Evolutionary conservation across 2,113 vertebrate genomes (phyloP).

Genomic region (Dasyornis broadbenti): DNA sequence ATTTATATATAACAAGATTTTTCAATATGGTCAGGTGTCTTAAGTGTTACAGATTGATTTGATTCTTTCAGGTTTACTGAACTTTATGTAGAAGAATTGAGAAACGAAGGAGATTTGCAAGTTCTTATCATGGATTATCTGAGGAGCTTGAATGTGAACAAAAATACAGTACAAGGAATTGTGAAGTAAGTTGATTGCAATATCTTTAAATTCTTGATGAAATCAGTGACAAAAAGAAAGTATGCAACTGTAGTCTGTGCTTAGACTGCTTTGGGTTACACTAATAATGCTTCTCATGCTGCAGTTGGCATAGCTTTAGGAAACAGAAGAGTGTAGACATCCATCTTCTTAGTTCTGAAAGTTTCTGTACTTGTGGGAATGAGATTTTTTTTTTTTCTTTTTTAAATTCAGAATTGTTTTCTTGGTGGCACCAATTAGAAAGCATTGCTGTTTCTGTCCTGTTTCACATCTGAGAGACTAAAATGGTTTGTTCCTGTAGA

Average conservation of each 20-base stretch:
- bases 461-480: not conserved
- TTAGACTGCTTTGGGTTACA: not conserved
- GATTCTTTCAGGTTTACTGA: slow-evolving; percentile 86
- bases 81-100: slow-evolving; percentile 93
- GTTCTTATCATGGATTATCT: slow-evolving; percentile 91
- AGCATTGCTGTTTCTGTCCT: not conserved
- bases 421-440: not conserved
- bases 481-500: not conserved
- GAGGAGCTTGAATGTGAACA: slow-evolving; percentile 82
- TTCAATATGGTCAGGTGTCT: not conserved
- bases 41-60: not conserved
- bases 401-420: not conserved
- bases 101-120: slow-evolving; percentile 86
- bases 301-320: not conserved
- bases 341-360: not conserved
- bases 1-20: not conserved
- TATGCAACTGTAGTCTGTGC: not conserved
- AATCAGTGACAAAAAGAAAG: not conserved
- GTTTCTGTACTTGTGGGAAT: not conserved
- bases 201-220: not conserved
- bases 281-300: fast-evolving
- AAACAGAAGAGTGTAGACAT: not conserved
- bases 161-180: slow-evolving; percentile 84
- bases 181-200: slow-evolving; percentile 79
- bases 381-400: not conserved